Evolutionary conservation across 2,113 vertebrate genomes (phyloP).

Genomic region (Xiphophorus couchianus): DNA sequence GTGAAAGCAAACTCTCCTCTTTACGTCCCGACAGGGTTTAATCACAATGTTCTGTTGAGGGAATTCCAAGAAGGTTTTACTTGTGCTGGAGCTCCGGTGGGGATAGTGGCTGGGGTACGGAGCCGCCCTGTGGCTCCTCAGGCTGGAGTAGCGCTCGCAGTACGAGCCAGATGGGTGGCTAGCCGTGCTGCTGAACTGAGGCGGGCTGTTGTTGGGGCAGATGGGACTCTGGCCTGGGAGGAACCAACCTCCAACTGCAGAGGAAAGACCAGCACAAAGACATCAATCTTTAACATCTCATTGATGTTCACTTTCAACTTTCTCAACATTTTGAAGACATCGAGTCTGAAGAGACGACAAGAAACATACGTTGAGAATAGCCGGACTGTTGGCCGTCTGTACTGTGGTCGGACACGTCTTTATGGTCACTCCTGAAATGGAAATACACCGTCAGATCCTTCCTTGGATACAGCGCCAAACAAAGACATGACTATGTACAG

Average conservation of each 20-base stretch:
- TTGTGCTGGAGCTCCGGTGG: slow-evolving; percentile 76
- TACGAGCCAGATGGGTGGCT: slow-evolving; percentile 81
- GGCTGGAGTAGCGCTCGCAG: slow-evolving; percentile 82
- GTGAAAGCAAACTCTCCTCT: background rate
- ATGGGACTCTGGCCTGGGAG: slow-evolving; percentile 80
- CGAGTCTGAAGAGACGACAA: background rate
- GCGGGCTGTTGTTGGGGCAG: slow-evolving; percentile 82
- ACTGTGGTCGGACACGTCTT: slow-evolving; percentile 77
- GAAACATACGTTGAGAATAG: slow-evolving; percentile 80
- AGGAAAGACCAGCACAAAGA: background rate
- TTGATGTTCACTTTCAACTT: background rate
- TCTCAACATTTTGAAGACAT: background rate
- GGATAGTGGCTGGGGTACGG: slow-evolving; percentile 83
- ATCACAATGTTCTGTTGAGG: background rate
- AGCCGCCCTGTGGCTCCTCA: slow-evolving; percentile 77
- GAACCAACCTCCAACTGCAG: slow-evolving; percentile 83
- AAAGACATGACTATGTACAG: background rate
- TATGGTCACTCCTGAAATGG: slow-evolving; percentile 80
- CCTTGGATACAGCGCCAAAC: too few relatives aligned
- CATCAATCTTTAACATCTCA: too few relatives aligned
- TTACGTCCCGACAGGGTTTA: background rate
- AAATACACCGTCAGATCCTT: slow-evolving; percentile 2
- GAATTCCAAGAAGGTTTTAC: slow-evolving; percentile 56
- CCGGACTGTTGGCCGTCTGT: slow-evolving; percentile 79
- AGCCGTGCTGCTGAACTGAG: slow-evolving; percentile 77